These are phyloP conservation scores for Cephus spinipes DNA, from an alignment of 2,888 invertebrate species.

Conservation along the genomic window DNA sequence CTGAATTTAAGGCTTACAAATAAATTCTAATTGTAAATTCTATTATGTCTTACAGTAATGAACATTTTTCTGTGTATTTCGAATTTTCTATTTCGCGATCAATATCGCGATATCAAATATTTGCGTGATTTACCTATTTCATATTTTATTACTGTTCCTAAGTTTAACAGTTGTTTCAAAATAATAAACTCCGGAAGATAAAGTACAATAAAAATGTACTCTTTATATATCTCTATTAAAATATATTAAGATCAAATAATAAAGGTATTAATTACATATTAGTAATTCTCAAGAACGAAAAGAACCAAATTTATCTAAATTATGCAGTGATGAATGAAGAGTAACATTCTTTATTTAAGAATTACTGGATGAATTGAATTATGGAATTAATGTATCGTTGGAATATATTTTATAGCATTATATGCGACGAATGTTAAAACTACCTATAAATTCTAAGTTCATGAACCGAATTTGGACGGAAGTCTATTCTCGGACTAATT, in stretches of 20 bases:
- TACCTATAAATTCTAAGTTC: constrained; percentile 10
- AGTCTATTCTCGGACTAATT: constrained; percentile 38
- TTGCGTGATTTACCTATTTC: background rate
- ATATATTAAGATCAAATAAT: background rate
- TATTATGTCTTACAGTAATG: background rate
- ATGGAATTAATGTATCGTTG: background rate
- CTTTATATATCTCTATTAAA: background rate
- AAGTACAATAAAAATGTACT: background rate
- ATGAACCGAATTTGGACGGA: constrained; percentile 54
- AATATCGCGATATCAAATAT: background rate
- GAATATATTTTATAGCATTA: constrained; percentile 4
- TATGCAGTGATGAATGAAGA: background rate
- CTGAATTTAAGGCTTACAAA: background rate
- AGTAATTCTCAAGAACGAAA: background rate
- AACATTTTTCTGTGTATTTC: background rate
- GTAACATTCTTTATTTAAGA: background rate
- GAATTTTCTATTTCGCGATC: background rate
- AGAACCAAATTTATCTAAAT: background rate
- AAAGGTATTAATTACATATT: background rate
- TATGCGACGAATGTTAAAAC: constrained; percentile 5
- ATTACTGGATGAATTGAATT: background rate
- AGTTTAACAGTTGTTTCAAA: background rate
- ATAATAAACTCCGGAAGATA: too few relatives aligned
- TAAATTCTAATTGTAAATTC: background rate
- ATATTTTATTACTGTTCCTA: background rate